Evolutionary conservation across 1,140 invertebrate species (phyloP), one percentile per base, ranked within the genome.

Genomic region (Orius laevigatus): DNA sequence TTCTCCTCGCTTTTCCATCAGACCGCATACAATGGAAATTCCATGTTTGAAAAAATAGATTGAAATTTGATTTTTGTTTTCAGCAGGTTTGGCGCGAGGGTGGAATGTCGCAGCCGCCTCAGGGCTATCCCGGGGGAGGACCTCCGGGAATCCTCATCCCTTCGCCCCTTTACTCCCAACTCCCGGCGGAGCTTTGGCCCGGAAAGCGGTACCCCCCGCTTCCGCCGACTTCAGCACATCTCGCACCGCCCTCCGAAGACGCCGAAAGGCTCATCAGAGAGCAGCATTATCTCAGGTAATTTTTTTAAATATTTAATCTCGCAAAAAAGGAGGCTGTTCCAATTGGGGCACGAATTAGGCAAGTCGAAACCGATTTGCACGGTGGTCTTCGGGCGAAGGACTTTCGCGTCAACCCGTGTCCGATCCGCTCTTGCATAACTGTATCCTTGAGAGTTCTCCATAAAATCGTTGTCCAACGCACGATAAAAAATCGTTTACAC

Each of bases 111-210:
- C 44, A 31, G 44, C 20, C 40, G 14, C 12, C 40, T 18, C 14
- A 31, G 43, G 25, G 46, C 34, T 41, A 25, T 33, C 49, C 16
- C 15, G 40, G 40, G 11, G 32, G 31, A 19, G 39, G 31, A 14
- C 41, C 40, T 12, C 40, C 31, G 12, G 40, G 44, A 2, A 39
- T 49, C 19, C 33, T 43, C 51, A 39, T 46, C 18, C 49, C 44
- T 10, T 46, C 33, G 32, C 34, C 51, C 8, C 20, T 46, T 18
- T 52, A 52, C 46, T 12, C 15, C 15, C 49, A 19, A 15, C 49
- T 42, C 12, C 12, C 42, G n/a, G 34, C 51, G 0, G 44, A 52
- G 33, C 51, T 52, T 10, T 52, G 51, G 51, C 31, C 44, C 12
- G 43, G 18, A 18, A 42, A 40, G 40, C 35, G 48, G 9, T 50